Base-by-base conservation (phyloP, 2,113 vertebrate species). In the Lepus timidus region DNA sequence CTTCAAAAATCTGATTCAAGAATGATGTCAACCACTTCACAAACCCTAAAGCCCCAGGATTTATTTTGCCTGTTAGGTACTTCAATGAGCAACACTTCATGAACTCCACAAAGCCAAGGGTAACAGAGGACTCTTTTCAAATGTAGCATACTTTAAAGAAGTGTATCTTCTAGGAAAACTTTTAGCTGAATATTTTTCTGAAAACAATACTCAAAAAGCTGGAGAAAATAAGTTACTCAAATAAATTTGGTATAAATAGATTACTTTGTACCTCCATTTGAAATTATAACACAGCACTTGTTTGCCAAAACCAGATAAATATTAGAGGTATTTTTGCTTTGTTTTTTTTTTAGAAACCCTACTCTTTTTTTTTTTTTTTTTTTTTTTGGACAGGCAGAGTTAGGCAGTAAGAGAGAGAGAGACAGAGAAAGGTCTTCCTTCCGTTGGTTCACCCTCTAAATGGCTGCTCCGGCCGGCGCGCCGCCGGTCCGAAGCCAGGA, bases 1-100 rank as follows among this genome's bases (percentile, higher is more conserved):
- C 29, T 84, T 89, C 79, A 84, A 83, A 94, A 93, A 92, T 67
- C 23, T 78, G 81, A 64, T 52, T 94, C 44, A 90, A 80, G 22
- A 29, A n/a, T 52, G 44, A 86, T 83, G 52, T 84, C 31, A 73
- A 93, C 85, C 85, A 88, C n/a, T 78, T 76, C 36, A 81, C 19
- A 93, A 93, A 85, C 68, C 61, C 65, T 75, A 76, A 64, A 39
- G 11, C 36, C 91, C 65, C 29, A 71, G 44, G 19, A 86, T 33
- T 96, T 75, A 83, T 79, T 85, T 64, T 74, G 17, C 36, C 64
- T 73, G 73, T 89, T 58, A 92, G 70, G 3, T 73, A 92, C 51
- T 82, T 65, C 64, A 86, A 87, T 68, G 19, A 33, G 29, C 55
- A 94, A 93, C 8, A 90, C 6, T 67, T 83, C 31, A 44, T 83